These are phyloP conservation scores for Sitobion miscanthi DNA, from an alignment of 1,140 invertebrate genomes.

Conservation along the genomic window DNA sequence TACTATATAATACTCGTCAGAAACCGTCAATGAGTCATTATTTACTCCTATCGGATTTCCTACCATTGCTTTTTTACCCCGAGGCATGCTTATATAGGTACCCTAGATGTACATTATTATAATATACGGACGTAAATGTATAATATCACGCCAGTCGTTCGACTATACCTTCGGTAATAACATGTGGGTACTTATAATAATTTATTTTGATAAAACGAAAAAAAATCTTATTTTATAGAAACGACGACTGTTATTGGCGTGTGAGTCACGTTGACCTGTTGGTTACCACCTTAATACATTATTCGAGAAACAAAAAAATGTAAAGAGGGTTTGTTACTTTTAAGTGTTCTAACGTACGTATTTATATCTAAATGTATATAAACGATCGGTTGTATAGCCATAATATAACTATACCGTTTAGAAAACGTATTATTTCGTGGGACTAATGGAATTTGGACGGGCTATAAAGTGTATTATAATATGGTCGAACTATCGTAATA, in stretches of 20 bases:
- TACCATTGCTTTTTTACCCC: not conserved
- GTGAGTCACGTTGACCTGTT: not conserved
- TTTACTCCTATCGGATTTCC: not conserved
- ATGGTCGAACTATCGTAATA: not conserved
- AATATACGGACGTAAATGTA: not conserved
- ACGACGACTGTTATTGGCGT: slow-evolving; percentile 36
- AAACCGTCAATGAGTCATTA: slow-evolving; percentile 9
- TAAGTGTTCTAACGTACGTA: not conserved
- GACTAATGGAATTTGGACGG: slow-evolving; percentile 32
- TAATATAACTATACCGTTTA: not conserved
- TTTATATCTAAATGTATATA: not conserved
- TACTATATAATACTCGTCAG: not conserved
- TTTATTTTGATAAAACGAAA: not conserved
- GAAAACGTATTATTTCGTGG: slow-evolving; percentile 24
- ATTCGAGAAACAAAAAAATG: not conserved
- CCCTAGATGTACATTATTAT: not conserved
- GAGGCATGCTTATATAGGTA: not conserved
- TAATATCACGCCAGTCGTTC: not conserved
- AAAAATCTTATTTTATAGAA: not conserved
- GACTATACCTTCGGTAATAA: not conserved
- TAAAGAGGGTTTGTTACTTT: not conserved
- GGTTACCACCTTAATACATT: not conserved
- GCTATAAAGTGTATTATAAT: not conserved
- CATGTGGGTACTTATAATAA: slow-evolving; percentile 1
- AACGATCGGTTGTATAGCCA: not conserved